Conservation (phyloP, 1,140 invertebrate species). For the Oncopeltus fasciatus region DNA sequence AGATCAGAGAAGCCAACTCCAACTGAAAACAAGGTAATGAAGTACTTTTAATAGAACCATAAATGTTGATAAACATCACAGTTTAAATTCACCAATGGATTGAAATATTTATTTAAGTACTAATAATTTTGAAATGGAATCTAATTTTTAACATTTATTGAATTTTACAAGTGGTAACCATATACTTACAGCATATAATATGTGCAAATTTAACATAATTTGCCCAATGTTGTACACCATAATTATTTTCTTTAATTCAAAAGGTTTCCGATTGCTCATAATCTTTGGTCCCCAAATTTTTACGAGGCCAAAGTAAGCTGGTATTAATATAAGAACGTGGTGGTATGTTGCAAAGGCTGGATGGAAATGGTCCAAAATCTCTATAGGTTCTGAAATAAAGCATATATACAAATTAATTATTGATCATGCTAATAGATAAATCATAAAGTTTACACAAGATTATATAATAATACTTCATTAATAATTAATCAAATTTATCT, state of each 20-base stretch:
- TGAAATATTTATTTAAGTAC: too few species aligned
- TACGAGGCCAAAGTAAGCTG: background rate
- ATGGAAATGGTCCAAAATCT: background rate
- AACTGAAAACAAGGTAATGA: too few species aligned
- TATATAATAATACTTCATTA: too few species aligned
- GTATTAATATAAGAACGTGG: background rate
- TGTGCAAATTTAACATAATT: background rate
- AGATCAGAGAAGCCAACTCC: too few species aligned
- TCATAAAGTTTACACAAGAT: too few species aligned
- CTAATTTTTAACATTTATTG: constrained; percentile 21
- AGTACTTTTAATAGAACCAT: too few species aligned
- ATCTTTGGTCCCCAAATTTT: background rate
- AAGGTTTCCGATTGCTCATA: background rate
- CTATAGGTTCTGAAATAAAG: background rate
- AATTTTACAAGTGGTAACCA: constrained; percentile 22
- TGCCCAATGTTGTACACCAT: background rate
- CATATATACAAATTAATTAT: background rate
- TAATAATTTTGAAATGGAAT: too few species aligned
- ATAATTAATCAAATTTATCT: too few species aligned
- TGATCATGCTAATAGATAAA: too few species aligned
- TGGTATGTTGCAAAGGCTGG: background rate
- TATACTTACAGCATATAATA: constrained; percentile 2
- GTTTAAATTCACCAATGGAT: too few species aligned
- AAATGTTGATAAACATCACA: too few species aligned
- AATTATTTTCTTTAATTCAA: background rate